Base-by-base conservation (phyloP, 2,888 invertebrate genomes). In the Epistrophe grossulariae region DNA sequence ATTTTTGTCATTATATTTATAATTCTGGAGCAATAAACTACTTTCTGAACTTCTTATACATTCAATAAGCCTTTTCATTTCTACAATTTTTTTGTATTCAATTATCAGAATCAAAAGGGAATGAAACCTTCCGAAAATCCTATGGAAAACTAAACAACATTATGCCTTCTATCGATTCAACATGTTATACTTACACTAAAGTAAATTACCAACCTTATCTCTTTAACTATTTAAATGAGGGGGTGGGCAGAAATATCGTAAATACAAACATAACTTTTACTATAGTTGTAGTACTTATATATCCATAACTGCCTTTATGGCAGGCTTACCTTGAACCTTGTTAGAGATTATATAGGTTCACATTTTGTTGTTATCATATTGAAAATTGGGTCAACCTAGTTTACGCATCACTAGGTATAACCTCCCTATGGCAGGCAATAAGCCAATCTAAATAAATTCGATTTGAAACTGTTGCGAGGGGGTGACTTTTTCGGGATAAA, bases 371-470 rank as follows among this genome's bases (percentile, higher is more conserved):
- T 62, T 84, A 84, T 76, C 79, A 50, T 31, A 31, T 11, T 55
- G 70, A 19, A 71, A 84, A 76, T 50, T 76, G 59, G 76, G 84
- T 84, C 74, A 84, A 66, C 72, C 66, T 45, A 50, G 64, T 77
- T 77, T 15, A 64, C 71, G 72, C 78, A 82, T 78, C 82, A 52
- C 7, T 43, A 43, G 43, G 55, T 24, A 72, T n/a, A 59, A 43
- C 31, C 43, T 35, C 38, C 11, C 17, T 72, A 66, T 77, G 74
- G 72, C 77, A 78, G 59, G 28, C 82, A 78, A 78, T 60, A 72
- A 78, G 72, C 72, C 78, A 68, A 72, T 72, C 82, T 38, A 68
- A 78, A 78, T 82, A 78, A 73, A 82, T 78, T 82, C 78, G 43
- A 73, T 78, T 78, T 35, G 31, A 50, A 66, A 43, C 24, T 9